A percentile compares a stretch with the other conserved stretches of the same genome.
phyloP scores from a whole-genome alignment of 1,140 invertebrate genomes.

The Brachionus angularis region DNA sequence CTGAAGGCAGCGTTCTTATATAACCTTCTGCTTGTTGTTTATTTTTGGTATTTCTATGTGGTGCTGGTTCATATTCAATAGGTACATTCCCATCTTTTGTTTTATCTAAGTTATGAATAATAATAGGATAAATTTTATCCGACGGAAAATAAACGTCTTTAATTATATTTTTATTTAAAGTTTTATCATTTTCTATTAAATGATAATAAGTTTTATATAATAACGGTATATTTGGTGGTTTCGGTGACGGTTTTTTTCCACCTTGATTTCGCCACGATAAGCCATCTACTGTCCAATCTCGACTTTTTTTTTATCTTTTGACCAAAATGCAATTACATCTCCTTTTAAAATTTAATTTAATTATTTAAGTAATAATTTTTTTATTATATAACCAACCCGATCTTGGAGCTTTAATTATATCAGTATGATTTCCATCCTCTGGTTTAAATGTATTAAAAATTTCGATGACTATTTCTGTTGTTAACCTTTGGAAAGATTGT shows the following conservation, averaged over 20 bases:
- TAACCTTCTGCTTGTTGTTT: background rate
- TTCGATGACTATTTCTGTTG: too few species aligned
- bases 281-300: background rate
- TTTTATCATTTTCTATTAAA: background rate
- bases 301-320: background rate
- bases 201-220: slow-evolving; percentile 13
- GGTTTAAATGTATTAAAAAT: too few species aligned
- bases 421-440: too few species aligned
- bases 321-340: too few species aligned
- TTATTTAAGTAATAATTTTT: too few species aligned
- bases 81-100: background rate
- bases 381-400: too few species aligned
- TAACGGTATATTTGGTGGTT: background rate
- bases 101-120: background rate
- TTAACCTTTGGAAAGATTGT: too few species aligned
- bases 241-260: background rate
- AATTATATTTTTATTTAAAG: background rate
- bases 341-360: too few species aligned
- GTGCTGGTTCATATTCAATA: background rate
- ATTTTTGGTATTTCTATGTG: slow-evolving; percentile 10
- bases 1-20: background rate
- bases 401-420: too few species aligned
- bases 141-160: background rate
- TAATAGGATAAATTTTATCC: background rate
- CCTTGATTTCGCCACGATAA: background rate